phyloP scores from a whole-genome alignment of 2,888 invertebrate species.

The Chalcis sispes region DNA sequence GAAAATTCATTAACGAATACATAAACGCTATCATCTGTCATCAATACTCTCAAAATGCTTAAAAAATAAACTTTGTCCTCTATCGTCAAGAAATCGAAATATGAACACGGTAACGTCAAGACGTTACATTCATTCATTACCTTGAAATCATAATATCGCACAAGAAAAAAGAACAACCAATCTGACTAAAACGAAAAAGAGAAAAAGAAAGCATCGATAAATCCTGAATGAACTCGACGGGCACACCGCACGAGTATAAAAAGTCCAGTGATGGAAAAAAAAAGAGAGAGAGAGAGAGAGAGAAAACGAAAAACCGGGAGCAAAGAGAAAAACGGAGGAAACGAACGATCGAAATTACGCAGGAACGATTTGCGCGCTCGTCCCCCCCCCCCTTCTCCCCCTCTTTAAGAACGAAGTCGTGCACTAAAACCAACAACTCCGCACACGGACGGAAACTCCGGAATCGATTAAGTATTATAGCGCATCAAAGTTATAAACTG shows the following conservation, averaged over 20 bases:
- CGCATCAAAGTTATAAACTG: conserved; percentile 54
- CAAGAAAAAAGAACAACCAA: conserved; percentile 3
- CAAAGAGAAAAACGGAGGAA: conserved; percentile 31
- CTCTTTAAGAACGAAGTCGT: too few species aligned
- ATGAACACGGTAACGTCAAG: background rate
- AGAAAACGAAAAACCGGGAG: background rate
- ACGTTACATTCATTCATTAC: conserved; percentile 38
- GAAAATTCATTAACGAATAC: too few species aligned
- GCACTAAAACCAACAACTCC: background rate
- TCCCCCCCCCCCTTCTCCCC: background rate
- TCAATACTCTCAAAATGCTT: background rate
- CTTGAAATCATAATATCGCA: conserved; percentile 32
- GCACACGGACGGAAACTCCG: background rate
- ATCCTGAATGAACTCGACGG: conserved; percentile 41
- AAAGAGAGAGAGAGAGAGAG: conserved; percentile 7
- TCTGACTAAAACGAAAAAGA: background rate
- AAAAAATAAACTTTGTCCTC: background rate
- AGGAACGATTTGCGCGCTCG: conserved; percentile 47
- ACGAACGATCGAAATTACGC: conserved; percentile 53
- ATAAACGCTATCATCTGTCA: too few species aligned
- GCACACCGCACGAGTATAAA: background rate
- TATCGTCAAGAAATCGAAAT: background rate
- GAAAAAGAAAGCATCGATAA: conserved; percentile 20
- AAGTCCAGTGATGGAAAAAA: too few species aligned
- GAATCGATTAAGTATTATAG: conserved; percentile 54